Percentiles rank a stretch among this genome's conserved stretches.
Conservation (phyloP, 2,888 invertebrate genomes). For the Dyspetes luteomarginatus region DNA sequence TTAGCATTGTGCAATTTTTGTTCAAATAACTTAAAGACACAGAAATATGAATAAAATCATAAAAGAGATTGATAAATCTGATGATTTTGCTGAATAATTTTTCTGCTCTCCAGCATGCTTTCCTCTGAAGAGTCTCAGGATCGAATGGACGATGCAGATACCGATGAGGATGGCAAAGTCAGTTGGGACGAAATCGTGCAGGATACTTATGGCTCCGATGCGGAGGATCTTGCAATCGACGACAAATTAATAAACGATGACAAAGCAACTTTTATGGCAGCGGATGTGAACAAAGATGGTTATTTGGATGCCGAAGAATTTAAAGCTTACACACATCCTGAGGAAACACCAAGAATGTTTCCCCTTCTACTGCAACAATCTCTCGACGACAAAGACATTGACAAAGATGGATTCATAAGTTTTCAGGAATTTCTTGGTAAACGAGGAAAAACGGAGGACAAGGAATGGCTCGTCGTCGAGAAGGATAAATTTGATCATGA, state of each 20-base stretch:
- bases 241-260: slow-evolving; percentile 90
- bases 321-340: slow-evolving; percentile 95
- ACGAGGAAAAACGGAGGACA: slow-evolving; percentile 87
- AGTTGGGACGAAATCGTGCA: slow-evolving; percentile 96
- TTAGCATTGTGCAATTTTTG: too few species aligned
- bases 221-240: slow-evolving; percentile 84
- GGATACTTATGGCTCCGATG: slow-evolving; percentile 93
- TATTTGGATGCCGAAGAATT: slow-evolving; percentile 91
- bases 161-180: slow-evolving; percentile 91
- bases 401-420: slow-evolving; percentile 93
- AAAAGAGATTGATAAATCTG: not conserved
- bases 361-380: slow-evolving; percentile 91
- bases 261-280: slow-evolving; percentile 92
- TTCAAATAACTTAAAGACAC: too few species aligned
- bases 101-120: slow-evolving; percentile 86
- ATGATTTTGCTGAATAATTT: slow-evolving; percentile 1
- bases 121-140: slow-evolving; percentile 95
- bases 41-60: not conserved
- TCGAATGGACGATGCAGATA: slow-evolving; percentile 93
- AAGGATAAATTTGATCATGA: slow-evolving; percentile 94
- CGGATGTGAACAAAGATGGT: slow-evolving; percentile 93
- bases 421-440: slow-evolving; percentile 93
- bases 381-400: slow-evolving; percentile 92
- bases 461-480: slow-evolving; percentile 89
- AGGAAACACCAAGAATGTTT: slow-evolving; percentile 95